Percentiles rank a stretch among this genome's conserved stretches.
phyloP scores from a whole-genome alignment of 2,113 vertebrate species.

The Gavialis gangeticus region DNA sequence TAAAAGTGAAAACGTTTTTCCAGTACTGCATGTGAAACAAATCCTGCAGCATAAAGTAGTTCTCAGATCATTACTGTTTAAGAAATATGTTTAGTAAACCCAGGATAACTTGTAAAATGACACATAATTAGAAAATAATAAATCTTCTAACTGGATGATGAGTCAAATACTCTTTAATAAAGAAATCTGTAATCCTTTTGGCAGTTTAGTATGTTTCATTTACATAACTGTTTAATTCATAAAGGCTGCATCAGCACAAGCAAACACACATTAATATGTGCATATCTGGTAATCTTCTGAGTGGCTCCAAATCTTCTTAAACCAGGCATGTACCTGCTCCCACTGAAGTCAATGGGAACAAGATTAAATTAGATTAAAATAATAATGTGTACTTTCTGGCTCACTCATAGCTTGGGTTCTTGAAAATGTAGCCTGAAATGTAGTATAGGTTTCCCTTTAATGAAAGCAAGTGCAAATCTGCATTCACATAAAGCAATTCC shows the following conservation, averaged over 20 bases:
- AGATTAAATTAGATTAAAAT: not conserved
- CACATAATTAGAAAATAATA: not conserved
- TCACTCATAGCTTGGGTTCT: not conserved
- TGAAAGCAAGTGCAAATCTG: not conserved
- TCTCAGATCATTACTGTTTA: not conserved
- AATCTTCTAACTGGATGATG: not conserved
- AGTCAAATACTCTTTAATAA: not conserved
- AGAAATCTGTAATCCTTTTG: not conserved
- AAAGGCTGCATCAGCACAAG: not conserved
- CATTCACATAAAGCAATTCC: not conserved
- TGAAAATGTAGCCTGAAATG: not conserved
- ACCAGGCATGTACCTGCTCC: not conserved
- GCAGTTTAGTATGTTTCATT: not conserved
- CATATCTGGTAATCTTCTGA: not conserved
- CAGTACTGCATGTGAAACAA: not conserved
- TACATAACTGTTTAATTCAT: not conserved
- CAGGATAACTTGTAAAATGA: not conserved
- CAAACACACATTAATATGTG: not conserved
- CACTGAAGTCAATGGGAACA: not conserved
- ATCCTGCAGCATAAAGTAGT: not conserved
- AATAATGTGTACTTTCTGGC: not conserved
- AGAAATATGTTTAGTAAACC: not conserved
- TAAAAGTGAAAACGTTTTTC: not conserved
- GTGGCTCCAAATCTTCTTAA: not conserved
- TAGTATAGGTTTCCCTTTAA: not conserved